Evolutionary conservation across 2,888 invertebrate genomes (phyloP), one percentile per base, ranked within the genome.

Genomic region (Lithosia quadra): DNA sequence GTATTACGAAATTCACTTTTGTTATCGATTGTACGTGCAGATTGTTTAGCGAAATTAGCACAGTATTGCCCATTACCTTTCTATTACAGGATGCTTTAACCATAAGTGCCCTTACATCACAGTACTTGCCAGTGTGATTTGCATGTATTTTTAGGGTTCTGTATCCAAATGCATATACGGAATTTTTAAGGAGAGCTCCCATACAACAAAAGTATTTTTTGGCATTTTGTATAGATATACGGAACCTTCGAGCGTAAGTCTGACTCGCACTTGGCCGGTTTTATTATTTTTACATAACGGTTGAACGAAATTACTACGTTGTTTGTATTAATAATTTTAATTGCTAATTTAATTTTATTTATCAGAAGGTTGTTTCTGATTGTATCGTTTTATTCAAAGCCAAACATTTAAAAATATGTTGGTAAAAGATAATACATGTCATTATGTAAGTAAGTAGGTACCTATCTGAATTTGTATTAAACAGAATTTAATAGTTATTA

Each of bases 41-140:
- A 88, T 88, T 88, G 88, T 89, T 81, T 67, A 76, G 78, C 88
- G 86, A 84, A 89, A 87, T 84, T 79, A 78, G 86, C 34, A 36
- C 21, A 83, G 80, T 70, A 72, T 73, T 58, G 67, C 57, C 73
- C 34, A 69, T 77, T 63, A 74, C 75, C 59, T 71, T n/a, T 57
- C 68, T 76, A 75, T 65, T 70, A 65, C 88, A 84, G 86, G 86
- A 87, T 85, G 80, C 71, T 77, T 76, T 80, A 73, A 34, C 78
- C 77, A 76, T 80, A 77, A 68, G 53, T 59, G 67, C 43, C 72
- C 72, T 76, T 74, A 74, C 74, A 74, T 73, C 71, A 81, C 74
- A 70, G 66, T 72, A 78, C 65, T 78, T 76, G 79, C 68, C 36
- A 65, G 34, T 18, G 60, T 59, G 34, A 78, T 78, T 75, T 77